These are phyloP conservation scores for Hypena proboscidalis DNA, from an alignment of 2,888 invertebrate species.

Conservation along the genomic window DNA sequence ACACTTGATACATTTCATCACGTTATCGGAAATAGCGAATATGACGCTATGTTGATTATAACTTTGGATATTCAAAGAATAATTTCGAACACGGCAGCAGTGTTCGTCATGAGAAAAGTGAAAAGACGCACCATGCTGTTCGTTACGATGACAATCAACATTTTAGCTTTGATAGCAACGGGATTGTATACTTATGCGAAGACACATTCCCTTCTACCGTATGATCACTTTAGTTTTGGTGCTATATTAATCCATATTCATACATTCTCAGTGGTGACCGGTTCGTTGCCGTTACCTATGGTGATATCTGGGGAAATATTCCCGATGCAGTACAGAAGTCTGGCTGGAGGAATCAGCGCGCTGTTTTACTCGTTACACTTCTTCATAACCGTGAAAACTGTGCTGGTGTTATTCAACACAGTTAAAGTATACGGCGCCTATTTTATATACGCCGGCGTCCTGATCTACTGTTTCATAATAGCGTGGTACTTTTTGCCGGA, in stretches of 20 bases:
- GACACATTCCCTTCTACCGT: slow-evolving; percentile 26
- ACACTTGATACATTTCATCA: slow-evolving; percentile 38
- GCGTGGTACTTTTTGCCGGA: slow-evolving; percentile 41
- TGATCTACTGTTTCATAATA: slow-evolving; percentile 34
- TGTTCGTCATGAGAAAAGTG: slow-evolving; percentile 47
- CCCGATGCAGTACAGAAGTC: slow-evolving; percentile 78
- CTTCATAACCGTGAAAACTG: slow-evolving; percentile 39
- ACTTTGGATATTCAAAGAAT: slow-evolving; percentile 48
- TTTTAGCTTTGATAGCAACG: slow-evolving; percentile 35
- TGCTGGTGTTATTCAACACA: slow-evolving; percentile 29
- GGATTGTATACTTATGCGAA: slow-evolving; percentile 46
- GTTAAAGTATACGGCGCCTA: slow-evolving; percentile 39
- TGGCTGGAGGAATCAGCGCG: slow-evolving; percentile 62
- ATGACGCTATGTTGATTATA: slow-evolving; percentile 40
- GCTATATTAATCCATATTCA: slow-evolving; percentile 27
- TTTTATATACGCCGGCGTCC: slow-evolving; percentile 35
- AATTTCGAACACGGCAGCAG: slow-evolving; percentile 40
- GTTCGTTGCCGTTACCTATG: slow-evolving; percentile 84
- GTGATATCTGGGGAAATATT: slow-evolving; percentile 87
- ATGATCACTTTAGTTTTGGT: slow-evolving; percentile 43
- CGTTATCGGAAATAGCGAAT: slow-evolving; percentile 35
- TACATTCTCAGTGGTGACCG: slow-evolving; percentile 74
- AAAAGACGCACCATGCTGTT: slow-evolving; percentile 46
- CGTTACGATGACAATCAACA: slow-evolving; percentile 36
- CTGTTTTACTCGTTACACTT: slow-evolving; percentile 35